A percentile compares a stretch with the other conserved stretches of the same genome.
These are phyloP conservation scores for Drosophila prostipennis DNA, from an alignment of 2,888 invertebrate genomes.

Conservation along the genomic window DNA sequence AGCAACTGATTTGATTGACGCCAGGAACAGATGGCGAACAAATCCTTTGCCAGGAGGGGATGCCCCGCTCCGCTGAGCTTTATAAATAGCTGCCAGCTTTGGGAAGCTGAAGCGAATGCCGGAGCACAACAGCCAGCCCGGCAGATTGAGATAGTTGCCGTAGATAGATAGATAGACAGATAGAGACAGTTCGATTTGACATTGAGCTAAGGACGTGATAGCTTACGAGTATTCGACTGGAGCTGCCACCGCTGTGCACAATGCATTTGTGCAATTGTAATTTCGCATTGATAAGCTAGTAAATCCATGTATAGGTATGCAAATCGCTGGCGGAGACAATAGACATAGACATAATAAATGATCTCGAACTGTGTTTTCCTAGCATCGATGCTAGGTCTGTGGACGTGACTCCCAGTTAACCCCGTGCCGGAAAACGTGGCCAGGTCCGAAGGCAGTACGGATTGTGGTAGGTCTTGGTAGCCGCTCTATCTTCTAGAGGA, in stretches of 20 bases:
- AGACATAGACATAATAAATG: conserved; percentile 61
- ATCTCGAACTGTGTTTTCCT: conserved; percentile 35
- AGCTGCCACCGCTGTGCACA: conserved; percentile 8
- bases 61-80: conserved; percentile 41
- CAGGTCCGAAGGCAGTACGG: conserved; percentile 24
- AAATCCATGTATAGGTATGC: conserved; percentile 46
- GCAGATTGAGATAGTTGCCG: conserved; percentile 54
- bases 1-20: conserved; percentile 61
- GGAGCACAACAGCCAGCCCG: conserved; percentile 22
- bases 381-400: conserved; percentile 17
- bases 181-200: conserved; percentile 66
- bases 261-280: conserved; percentile 43
- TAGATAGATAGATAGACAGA: conserved; percentile 32
- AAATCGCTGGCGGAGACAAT: conserved; percentile 50
- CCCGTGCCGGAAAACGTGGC: conserved; percentile 35
- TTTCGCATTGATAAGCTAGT: conserved; percentile 61
- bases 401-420: conserved; percentile 36
- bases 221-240: conserved; percentile 32
- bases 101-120: conserved; percentile 1
- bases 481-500: not conserved
- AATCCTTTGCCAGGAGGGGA: conserved; percentile 25
- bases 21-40: conserved; percentile 27
- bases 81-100: conserved; percentile 41
- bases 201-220: conserved; percentile 66
- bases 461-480: conserved; percentile 45